Evolutionary conservation across 2,888 invertebrate genomes (phyloP), one percentile per base, ranked within the genome.

Genomic region (Erebia epiphron): DNA sequence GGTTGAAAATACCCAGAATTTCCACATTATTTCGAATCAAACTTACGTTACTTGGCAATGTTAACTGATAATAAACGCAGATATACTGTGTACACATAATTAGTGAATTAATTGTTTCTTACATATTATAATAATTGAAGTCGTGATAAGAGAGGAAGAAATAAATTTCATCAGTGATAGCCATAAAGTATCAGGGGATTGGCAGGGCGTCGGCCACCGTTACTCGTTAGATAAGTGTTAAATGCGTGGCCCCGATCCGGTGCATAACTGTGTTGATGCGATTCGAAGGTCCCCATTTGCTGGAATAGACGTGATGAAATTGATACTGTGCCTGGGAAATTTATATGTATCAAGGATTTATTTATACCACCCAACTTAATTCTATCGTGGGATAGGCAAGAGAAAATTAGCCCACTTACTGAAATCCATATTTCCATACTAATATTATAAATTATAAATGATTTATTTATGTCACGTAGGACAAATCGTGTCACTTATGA

Each of bases 171-270:
- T n/a, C 63, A 70, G 57, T 69, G 69, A 61, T 65, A 16, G 73
- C 71, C 50, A 74, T 71, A 73, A 74, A 75, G 14, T 62, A 62
- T 49, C 46, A 16, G 46, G 14, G 71, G 54, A 69, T 71, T 41
- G 68, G 66, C 68, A 77, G 79, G 79, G 79, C 75, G 76, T 75
- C 77, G 67, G 64, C 72, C 63, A 79, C 82, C 80, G 80, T n/a
- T n/a, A n/a, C n/a, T n/a, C n/a, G n/a, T 81, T 81, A 81, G 75
- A 71, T 76, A 77, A 73, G 71, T 77, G 75, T 73, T 73, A 69
- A 75, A 77, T 73, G 75, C 75, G 76, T 77, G 82, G 72, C 82
- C 79, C 73, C 80, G 76, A 79, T 79, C 71, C 67, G 61, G 50
- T 52, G 65, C 64, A 72, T 75, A 78, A 76, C 75, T 76, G 76